A percentile compares a stretch with the other conserved stretches of the same genome.
phyloP scores from a whole-genome alignment of 1,140 invertebrate species.

The Drosophila virilis region DNA sequence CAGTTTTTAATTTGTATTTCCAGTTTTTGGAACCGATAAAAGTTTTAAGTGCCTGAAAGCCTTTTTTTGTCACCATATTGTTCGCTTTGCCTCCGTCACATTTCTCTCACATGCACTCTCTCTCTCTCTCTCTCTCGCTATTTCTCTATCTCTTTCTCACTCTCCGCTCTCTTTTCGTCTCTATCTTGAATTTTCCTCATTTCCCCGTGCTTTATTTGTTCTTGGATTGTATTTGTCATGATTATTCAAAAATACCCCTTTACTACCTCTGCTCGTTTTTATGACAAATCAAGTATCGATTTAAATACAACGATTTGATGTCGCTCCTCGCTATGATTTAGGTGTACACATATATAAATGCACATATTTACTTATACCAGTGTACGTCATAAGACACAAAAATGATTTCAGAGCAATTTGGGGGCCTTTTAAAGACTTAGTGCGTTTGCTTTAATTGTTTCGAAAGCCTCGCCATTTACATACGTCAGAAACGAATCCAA shows the following conservation, averaged over 20 bases:
- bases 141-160: background rate
- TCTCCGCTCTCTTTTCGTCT: background rate
- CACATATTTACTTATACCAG: background rate
- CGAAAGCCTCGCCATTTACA: conserved; percentile 62
- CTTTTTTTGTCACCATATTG: conserved; percentile 4
- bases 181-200: background rate
- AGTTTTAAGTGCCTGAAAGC: conserved; percentile 2
- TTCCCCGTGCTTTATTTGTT: background rate
- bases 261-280: conserved; percentile 30
- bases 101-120: background rate
- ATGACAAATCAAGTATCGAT: conserved; percentile 76
- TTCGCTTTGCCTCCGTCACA: too few species aligned
- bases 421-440: conserved; percentile 47
- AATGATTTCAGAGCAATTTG: conserved; percentile 44
- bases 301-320: conserved; percentile 40
- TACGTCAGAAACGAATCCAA: conserved; percentile 21
- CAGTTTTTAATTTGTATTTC: conserved; percentile 65
- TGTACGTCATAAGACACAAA: conserved; percentile 25
- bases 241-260: background rate
- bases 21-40: conserved; percentile 49
- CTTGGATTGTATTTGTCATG: background rate
- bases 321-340: conserved; percentile 69
- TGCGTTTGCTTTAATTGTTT: conserved; percentile 68
- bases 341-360: conserved; percentile 20
- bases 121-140: background rate